phyloP scores from a whole-genome alignment of 2,113 vertebrate species.

The Plecturocebus donacophilus region DNA sequence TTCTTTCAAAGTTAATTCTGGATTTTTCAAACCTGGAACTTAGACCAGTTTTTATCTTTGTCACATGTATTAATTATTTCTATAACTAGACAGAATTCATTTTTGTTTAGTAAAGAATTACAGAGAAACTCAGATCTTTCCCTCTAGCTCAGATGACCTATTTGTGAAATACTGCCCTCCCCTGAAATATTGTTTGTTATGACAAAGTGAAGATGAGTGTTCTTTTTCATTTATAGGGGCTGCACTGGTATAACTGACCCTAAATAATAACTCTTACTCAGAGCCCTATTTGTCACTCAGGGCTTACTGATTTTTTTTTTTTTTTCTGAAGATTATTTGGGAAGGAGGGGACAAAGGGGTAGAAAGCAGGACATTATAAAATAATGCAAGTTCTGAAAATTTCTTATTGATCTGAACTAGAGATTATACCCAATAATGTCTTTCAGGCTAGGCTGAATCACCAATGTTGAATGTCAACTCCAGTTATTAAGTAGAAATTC shows the following conservation, averaged over 20 bases:
- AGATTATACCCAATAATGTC: not conserved
- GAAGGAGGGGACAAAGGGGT: not conserved
- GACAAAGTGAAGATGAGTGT: not conserved
- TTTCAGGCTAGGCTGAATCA: not conserved
- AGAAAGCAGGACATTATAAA: not conserved
- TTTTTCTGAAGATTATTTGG: not conserved
- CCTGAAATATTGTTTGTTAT: not conserved
- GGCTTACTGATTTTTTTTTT: not conserved
- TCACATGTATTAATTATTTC: not conserved
- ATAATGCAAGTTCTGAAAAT: not conserved
- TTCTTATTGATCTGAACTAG: not conserved
- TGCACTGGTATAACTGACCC: not conserved
- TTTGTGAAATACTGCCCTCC: not conserved
- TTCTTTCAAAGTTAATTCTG: not conserved
- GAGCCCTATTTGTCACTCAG: not conserved
- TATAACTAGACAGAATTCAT: not conserved
- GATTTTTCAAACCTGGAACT: not conserved
- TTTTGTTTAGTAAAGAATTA: not conserved
- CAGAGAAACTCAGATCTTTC: not conserved
- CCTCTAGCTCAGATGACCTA: not conserved
- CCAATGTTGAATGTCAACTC: not conserved
- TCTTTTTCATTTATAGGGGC: not conserved
- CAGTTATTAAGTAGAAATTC: not conserved
- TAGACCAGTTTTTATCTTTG: constrained; percentile 8
- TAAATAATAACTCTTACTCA: not conserved